phyloP scores from a whole-genome alignment of 2,113 vertebrate genomes.

The Thermophis baileyi region DNA sequence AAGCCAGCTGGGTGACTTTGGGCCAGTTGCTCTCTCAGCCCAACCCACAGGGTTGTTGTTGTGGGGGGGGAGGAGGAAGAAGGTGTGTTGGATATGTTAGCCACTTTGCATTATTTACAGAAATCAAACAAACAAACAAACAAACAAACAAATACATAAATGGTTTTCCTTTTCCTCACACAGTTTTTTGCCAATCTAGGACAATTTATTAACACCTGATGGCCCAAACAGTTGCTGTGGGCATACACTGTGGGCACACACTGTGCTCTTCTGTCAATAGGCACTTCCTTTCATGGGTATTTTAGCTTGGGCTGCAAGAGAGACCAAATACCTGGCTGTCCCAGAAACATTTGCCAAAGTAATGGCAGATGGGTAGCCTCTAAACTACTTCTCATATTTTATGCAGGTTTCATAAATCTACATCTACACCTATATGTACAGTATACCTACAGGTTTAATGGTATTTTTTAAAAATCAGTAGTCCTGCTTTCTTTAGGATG shows the following conservation, averaged over 20 bases:
- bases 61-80: neutral
- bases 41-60: neutral
- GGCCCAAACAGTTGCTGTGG: neutral
- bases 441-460: neutral
- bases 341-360: neutral
- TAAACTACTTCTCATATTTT: neutral
- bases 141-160: too few species aligned
- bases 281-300: neutral
- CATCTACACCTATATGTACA: neutral
- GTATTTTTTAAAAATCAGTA: neutral
- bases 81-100: neutral
- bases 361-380: neutral
- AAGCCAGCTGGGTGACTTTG: neutral
- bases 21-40: neutral
- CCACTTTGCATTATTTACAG: neutral
- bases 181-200: neutral
- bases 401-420: neutral
- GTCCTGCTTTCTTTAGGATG: neutral
- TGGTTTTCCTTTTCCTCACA: neutral
- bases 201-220: neutral
- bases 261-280: neutral
- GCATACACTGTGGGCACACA: neutral
- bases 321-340: neutral
- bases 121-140: too few species aligned
- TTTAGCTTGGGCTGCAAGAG: neutral